Evolutionary conservation across 2,888 invertebrate genomes (phyloP).

Genomic region (Tinea semifulvella): DNA sequence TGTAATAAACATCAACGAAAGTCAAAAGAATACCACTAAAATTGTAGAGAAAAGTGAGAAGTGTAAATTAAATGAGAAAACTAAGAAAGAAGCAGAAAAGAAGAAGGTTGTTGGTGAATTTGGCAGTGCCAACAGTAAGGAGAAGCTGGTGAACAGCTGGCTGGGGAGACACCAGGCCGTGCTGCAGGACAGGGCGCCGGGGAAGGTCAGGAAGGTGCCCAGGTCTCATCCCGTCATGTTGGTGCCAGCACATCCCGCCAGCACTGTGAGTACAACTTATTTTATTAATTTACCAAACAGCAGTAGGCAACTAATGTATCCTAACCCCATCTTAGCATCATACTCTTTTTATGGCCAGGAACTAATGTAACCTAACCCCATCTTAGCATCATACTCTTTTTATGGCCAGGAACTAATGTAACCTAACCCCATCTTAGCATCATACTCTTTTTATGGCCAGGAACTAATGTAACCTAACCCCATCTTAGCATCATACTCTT

Average conservation of each 20-base stretch:
- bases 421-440: no score
- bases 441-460: no score
- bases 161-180: constrained; percentile 51
- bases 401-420: no score
- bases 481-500: no score
- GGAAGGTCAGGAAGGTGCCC: constrained; percentile 20
- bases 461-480: no score
- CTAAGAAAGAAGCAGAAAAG: constrained; percentile 37
- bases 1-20: constrained; percentile 48
- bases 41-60: constrained; percentile 52
- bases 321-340: no score
- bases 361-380: no score
- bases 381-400: no score
- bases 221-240: constrained; percentile 34
- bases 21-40: constrained; percentile 33
- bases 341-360: no score
- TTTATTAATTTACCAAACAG: no score
- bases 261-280: constrained; percentile 42
- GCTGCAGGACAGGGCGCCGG: constrained; percentile 18
- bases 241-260: constrained; percentile 50
- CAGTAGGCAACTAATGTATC: no score
- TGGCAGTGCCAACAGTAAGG: constrained; percentile 61
- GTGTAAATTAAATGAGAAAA: no score
- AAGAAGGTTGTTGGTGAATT: constrained; percentile 51
- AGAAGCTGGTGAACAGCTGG: constrained; percentile 67